These are phyloP conservation scores for Hydrotaea cyrtoneurina DNA, from an alignment of 2,888 invertebrate species.

Conservation along the genomic window DNA sequence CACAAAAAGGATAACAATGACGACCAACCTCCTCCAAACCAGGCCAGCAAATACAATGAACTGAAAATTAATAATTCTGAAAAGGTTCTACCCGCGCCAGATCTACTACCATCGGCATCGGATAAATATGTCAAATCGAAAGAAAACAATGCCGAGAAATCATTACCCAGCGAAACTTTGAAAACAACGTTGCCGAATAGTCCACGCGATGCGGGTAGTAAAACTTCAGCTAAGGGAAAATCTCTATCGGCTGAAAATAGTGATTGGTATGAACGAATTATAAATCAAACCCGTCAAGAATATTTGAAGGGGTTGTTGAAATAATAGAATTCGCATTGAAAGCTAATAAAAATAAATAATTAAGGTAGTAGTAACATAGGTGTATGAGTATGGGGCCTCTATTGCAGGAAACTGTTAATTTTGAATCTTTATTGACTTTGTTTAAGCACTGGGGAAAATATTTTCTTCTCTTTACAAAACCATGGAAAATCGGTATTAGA, in stretches of 20 bases:
- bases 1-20: background rate
- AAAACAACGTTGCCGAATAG: background rate
- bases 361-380: too few relatives aligned
- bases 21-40: background rate
- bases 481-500: too few relatives aligned
- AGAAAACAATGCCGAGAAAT: conserved; percentile 71
- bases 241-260: conserved; percentile 45
- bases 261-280: conserved; percentile 74
- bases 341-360: too few relatives aligned
- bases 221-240: conserved; percentile 6
- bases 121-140: conserved; percentile 70
- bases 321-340: background rate
- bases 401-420: too few relatives aligned
- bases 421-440: too few relatives aligned
- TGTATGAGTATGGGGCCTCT: too few relatives aligned
- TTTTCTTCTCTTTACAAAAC: too few relatives aligned
- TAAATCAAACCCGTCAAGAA: conserved; percentile 74
- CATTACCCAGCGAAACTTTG: conserved; percentile 35
- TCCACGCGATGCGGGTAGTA: background rate
- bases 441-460: too few relatives aligned
- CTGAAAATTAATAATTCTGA: conserved; percentile 37
- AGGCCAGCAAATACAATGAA: conserved; percentile 31
- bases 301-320: conserved; percentile 71
- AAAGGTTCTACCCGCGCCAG: background rate
- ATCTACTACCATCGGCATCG: background rate